Conservation (phyloP, 2,113 vertebrate species). For the Tenrec ecaudatus region DNA sequence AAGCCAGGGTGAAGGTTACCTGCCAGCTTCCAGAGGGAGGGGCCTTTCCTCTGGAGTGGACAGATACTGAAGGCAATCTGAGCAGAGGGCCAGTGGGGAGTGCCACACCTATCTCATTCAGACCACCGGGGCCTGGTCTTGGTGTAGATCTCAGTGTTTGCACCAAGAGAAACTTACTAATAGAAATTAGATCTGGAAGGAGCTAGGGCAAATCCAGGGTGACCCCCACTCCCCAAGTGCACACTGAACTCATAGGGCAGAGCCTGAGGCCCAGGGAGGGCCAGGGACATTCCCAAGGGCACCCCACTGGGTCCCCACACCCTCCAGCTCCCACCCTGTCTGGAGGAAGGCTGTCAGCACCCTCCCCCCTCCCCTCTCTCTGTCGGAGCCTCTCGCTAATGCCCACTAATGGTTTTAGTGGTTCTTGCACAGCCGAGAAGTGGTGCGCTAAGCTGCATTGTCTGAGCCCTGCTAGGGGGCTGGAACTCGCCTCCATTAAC, state of each 20-base stretch:
- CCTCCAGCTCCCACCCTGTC: not conserved
- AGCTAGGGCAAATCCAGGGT: not conserved
- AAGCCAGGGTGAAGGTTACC: fast-evolving
- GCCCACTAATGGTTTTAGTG: slow-evolving; percentile 71
- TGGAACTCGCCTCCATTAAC: slow-evolving; percentile 60
- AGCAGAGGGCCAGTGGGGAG: not conserved
- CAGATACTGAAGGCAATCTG: not conserved
- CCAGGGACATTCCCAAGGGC: not conserved
- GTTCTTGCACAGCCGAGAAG: slow-evolving; percentile 46
- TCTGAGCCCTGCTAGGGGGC: not conserved
- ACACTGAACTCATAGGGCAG: not conserved
- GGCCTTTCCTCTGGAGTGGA: not conserved
- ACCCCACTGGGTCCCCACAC: not conserved
- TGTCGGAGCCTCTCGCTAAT: slow-evolving; percentile 41
- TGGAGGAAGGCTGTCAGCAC: not conserved
- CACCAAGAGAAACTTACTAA: not conserved
- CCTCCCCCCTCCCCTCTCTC: not conserved
- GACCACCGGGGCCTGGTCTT: not conserved
- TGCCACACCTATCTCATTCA: fast-evolving
- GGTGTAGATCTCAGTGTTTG: not conserved
- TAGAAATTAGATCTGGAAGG: not conserved
- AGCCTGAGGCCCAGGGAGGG: not conserved
- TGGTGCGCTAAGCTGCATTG: not conserved
- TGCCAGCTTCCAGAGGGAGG: not conserved
- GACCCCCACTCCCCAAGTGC: not conserved